These are phyloP conservation scores for Gobionotothen gibberifrons DNA, from an alignment of 2,797 vertebrate species.

Conservation along the genomic window DNA sequence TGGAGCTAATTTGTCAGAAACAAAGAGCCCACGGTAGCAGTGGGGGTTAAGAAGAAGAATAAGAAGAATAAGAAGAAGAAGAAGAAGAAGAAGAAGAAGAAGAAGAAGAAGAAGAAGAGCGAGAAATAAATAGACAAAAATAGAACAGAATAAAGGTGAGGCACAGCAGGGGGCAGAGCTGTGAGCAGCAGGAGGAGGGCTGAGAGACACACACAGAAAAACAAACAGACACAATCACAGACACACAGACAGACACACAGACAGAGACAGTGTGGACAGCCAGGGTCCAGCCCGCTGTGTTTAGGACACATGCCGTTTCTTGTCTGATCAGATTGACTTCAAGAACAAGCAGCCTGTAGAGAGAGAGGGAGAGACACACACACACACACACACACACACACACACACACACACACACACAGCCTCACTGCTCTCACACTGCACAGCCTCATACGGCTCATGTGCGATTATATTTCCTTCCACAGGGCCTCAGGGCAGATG, in stretches of 20 bases:
- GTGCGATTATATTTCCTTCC: background rate
- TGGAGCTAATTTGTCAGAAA: background rate
- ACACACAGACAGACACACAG: background rate
- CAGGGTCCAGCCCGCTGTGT: conserved; percentile 33
- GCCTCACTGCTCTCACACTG: background rate
- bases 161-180: conserved; percentile 15
- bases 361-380: background rate
- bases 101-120: conserved; percentile 11
- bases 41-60: background rate
- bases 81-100: background rate
- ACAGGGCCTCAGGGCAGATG: conserved; percentile 18
- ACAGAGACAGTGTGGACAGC: conserved; percentile 2
- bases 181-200: background rate
- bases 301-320: conserved; percentile 33
- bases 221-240: background rate
- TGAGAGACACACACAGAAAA: background rate
- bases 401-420: too few relatives aligned
- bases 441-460: conserved; percentile 12
- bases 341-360: conserved; percentile 47
- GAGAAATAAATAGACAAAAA: conserved; percentile 16
- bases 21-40: conserved; percentile 11
- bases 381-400: conserved; percentile 4
- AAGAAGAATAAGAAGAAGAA: background rate
- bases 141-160: conserved; percentile 1
- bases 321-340: conserved; percentile 41